Evolutionary conservation across 2,797 vertebrate genomes (phyloP), one percentile per base, ranked within the genome.

Genomic region (Aldrovandia affinis): DNA sequence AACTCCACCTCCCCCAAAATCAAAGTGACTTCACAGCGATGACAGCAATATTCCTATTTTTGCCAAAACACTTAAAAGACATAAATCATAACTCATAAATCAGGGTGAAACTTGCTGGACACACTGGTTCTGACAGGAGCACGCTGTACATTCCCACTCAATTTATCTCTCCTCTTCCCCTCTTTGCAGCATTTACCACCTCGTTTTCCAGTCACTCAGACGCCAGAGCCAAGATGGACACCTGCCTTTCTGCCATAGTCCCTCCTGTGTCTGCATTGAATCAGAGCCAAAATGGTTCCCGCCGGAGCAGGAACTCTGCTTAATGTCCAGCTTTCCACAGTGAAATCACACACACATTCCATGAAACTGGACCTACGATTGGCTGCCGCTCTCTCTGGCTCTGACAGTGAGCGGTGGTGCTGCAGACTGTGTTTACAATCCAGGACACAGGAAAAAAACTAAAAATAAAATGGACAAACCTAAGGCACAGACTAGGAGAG

Each of bases 61-160:
- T 82, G 82, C n/a, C 82, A 82, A 83, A 87, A 79, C 78, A 73
- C 70, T 81, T 81, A 25, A 12, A 83, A 80, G 39, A 77, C 73
- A 83, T 85, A 85, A 85, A 85, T 85, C 81, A 83, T 22, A 30
- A 1, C 77, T n/a, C n/a, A n/a, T n/a, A n/a, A n/a, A n/a, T n/a
- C n/a, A n/a, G n/a, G n/a, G n/a, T n/a, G n/a, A 28, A 84, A 80
- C 81, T 12, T 59, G 36, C 18, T 68, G 33, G 70, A 85, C 55
- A 68, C 44, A 33, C 52, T 55, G 55, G 6, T 81, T 65, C 81
- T 54, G 65, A 59, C 52, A 50, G 39, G 82, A 50, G 42, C 39
- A 28, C 55, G 12, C 8, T 30, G 30, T 78, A 20, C 61, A 9
- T 73, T 54, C 25, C 25, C 42, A 5, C 28, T 78, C 80, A 25